Base-by-base conservation (phyloP, 2,888 invertebrate genomes). In the Apotomis capreana region DNA sequence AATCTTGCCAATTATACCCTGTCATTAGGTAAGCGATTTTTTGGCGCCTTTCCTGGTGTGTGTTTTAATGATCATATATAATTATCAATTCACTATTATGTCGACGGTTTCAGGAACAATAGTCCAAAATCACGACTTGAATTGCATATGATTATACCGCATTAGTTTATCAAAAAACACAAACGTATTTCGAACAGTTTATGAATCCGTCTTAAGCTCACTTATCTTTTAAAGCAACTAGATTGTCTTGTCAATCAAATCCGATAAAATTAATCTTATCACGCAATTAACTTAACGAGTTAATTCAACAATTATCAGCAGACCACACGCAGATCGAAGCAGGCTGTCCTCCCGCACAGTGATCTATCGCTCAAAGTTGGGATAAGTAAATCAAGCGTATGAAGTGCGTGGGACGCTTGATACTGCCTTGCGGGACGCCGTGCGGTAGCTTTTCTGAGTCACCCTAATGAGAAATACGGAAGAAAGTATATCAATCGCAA, bases 341-440 rank as follows among this genome's bases (percentile, higher is more conserved):
- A 79, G 80, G 81, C 59, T 80, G 84, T 86, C 86, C 86, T 81
- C 86, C 87, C 83, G 81, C 86, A 82, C 83, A 82, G 76, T 84
- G 84, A 87, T 84, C 79, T 85, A 87, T 84, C 77, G 76, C 78
- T 74, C 58, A 78, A 71, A 71, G 74, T 71, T 62, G 60, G 62
- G 46, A 71, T 78, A 72, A 76, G 77, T 81, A 82, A 79, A 82
- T 81, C 82, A 75, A 68, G 69, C 74, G 68, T 74, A 74, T 71
- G 75, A 74, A 75, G 77, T 68, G 87, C 84, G 87, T 87, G 85
- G 87, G 87, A 26, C 83, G 59, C 76, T 26, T 78, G 70, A 76
- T 78, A 76, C 78, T 75, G 83, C 87, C 86, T 84, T 86, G 86
- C 72, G 81, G 84, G 78, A 86, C 80, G 78, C 87, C 80, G 67